A percentile compares a stretch with the other conserved stretches of the same genome.
Conservation (phyloP, 2,888 invertebrate species). For the Hyposoter didymator region DNA sequence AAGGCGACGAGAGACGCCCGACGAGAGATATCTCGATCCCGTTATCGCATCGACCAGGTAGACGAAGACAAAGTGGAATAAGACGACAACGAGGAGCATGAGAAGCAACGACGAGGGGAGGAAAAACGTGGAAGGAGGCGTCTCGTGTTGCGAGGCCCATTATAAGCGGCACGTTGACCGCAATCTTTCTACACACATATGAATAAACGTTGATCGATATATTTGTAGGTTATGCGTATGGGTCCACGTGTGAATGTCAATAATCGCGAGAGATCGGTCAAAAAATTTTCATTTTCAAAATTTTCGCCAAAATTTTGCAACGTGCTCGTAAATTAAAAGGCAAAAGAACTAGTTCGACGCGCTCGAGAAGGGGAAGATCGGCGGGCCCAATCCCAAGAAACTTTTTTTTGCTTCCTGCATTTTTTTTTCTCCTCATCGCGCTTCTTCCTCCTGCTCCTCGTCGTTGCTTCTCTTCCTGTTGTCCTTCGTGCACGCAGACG, state of each 20-base stretch:
- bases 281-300: neutral
- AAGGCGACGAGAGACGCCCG: conserved; percentile 58
- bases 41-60: conserved; percentile 64
- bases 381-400: conserved; percentile 43
- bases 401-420: conserved; percentile 9
- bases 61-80: conserved; percentile 56
- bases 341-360: conserved; percentile 16
- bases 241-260: neutral
- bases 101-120: conserved; percentile 49
- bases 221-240: neutral
- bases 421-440: conserved; percentile 6
- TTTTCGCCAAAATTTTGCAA: neutral
- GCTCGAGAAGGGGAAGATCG: conserved; percentile 6
- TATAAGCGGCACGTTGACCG: conserved; percentile 63
- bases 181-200: conserved; percentile 28
- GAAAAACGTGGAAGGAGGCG: conserved; percentile 33
- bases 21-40: conserved; percentile 64
- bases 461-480: conserved; percentile 6
- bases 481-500: conserved; percentile 1
- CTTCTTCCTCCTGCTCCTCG: neutral
- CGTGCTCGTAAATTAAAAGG: neutral
- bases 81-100: conserved; percentile 53
- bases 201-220: neutral
- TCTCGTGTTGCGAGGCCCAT: conserved; percentile 58
- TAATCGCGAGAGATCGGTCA: neutral